phyloP scores from a whole-genome alignment of 2,797 vertebrate species.

The Gallinago solitaria region DNA sequence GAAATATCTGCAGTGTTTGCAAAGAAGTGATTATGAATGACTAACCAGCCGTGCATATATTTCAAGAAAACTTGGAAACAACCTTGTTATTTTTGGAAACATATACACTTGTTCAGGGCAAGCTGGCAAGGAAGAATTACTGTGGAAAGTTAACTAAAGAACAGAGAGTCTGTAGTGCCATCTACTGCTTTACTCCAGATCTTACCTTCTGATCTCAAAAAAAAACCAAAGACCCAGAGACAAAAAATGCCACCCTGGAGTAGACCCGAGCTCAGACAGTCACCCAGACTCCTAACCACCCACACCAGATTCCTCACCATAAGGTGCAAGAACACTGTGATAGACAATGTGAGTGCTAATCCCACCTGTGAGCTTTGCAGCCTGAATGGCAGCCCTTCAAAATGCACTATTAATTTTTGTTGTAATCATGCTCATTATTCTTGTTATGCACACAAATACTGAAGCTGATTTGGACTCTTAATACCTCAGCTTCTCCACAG shows the following conservation, averaged over 20 bases:
- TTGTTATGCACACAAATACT: neutral
- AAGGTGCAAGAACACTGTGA: neutral
- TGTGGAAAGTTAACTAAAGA: slow-evolving; percentile 25
- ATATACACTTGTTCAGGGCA: slow-evolving; percentile 53
- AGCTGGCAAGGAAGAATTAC: slow-evolving; percentile 23
- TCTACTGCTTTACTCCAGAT: slow-evolving; percentile 66
- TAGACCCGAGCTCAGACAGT: neutral
- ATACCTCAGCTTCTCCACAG: neutral
- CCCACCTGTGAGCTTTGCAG: neutral
- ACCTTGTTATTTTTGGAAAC: slow-evolving; percentile 76
- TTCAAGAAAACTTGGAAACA: slow-evolving; percentile 77
- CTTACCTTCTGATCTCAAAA: neutral
- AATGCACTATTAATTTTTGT: neutral
- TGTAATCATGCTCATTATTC: neutral
- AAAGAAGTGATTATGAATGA: slow-evolving; percentile 76
- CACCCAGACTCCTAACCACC: neutral
- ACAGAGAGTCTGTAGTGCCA: slow-evolving; percentile 77
- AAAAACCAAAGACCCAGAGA: neutral
- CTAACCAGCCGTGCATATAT: slow-evolving; percentile 73
- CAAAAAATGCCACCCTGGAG: neutral
- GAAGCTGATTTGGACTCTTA: neutral
- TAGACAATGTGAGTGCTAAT: neutral
- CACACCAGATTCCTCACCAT: neutral
- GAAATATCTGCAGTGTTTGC: slow-evolving; percentile 63
- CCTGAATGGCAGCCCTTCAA: neutral